Evolutionary conservation across 2,888 invertebrate genomes (phyloP).

Genomic region (Apeira syringaria): DNA sequence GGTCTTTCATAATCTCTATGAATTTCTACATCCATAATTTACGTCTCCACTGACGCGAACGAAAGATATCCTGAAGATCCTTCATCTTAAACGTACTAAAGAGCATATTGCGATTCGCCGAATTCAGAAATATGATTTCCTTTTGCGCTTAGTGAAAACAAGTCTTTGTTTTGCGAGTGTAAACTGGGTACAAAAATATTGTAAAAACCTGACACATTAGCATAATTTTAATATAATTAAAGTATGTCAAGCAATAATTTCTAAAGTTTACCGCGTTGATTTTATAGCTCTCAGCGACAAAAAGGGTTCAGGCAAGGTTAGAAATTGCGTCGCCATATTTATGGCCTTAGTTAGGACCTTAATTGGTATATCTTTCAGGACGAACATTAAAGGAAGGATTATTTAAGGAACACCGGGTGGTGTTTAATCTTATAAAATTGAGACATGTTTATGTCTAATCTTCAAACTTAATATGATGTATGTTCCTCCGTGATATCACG

Average conservation of each 20-base stretch:
- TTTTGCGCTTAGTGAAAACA: too few relatives aligned
- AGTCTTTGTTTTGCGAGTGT: too few relatives aligned
- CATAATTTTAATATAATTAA: conserved; percentile 20
- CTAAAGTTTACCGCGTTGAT: conserved; percentile 37
- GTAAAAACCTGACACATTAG: conserved; percentile 3
- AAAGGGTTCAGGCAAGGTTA: conserved; percentile 27
- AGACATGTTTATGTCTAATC: background rate
- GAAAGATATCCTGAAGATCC: too few relatives aligned
- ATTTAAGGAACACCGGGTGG: conserved; percentile 19
- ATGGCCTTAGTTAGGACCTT: conserved; percentile 39
- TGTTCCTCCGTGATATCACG: too few relatives aligned
- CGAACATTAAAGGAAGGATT: conserved; percentile 36
- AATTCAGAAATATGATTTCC: too few relatives aligned
- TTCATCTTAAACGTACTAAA: too few relatives aligned
- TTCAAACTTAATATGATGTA: background rate
- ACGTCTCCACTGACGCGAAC: too few relatives aligned
- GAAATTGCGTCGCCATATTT: conserved; percentile 35
- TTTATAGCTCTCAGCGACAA: conserved; percentile 37
- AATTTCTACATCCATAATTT: too few relatives aligned
- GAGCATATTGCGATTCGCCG: too few relatives aligned
- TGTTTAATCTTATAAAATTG: conserved; percentile 15
- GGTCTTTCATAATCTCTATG: too few relatives aligned
- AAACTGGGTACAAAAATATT: conserved; percentile 3
- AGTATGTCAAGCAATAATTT: conserved; percentile 30
- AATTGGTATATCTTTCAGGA: conserved; percentile 52